Percentiles rank a stretch among this genome's conserved stretches.
phyloP scores from a whole-genome alignment of 2,888 invertebrate genomes.

The Dysmachus trigonus region DNA sequence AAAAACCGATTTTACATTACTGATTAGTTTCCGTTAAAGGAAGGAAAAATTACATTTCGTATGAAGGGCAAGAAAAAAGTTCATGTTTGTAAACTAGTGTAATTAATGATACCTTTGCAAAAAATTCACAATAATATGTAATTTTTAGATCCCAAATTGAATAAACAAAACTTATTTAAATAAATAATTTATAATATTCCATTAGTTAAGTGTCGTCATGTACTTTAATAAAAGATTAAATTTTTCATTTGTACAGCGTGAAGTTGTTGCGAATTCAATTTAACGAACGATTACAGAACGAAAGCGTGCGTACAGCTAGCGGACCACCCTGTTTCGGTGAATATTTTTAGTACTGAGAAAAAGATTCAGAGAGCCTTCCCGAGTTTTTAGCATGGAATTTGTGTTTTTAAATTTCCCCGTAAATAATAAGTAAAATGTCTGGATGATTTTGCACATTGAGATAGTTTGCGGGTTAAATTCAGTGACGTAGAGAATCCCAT shows the following conservation, averaged over 20 bases:
- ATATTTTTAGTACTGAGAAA: slow-evolving; percentile 6
- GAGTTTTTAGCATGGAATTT: slow-evolving; percentile 7
- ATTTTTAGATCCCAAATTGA: no score
- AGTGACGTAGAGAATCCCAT: not conserved
- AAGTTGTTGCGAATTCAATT: not conserved
- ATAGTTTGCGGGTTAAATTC: not conserved
- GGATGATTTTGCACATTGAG: slow-evolving; percentile 1
- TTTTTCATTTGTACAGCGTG: not conserved
- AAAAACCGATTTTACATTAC: no score
- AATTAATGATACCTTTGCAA: no score
- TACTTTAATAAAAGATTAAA: no score
- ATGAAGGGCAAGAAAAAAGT: no score
- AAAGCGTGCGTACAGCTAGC: not conserved
- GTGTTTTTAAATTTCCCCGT: slow-evolving; percentile 25
- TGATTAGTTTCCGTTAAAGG: no score
- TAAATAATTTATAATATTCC: no score
- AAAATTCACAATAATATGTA: no score
- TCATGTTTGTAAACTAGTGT: no score
- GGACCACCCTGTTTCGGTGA: not conserved
- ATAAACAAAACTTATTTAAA: no score
- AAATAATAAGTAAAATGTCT: slow-evolving; percentile 22
- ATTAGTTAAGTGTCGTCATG: no score
- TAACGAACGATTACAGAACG: not conserved
- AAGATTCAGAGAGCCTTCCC: slow-evolving; percentile 9
- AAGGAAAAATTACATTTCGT: no score